Conservation (phyloP, 2,888 invertebrate species). For the Brachyptera putata region DNA sequence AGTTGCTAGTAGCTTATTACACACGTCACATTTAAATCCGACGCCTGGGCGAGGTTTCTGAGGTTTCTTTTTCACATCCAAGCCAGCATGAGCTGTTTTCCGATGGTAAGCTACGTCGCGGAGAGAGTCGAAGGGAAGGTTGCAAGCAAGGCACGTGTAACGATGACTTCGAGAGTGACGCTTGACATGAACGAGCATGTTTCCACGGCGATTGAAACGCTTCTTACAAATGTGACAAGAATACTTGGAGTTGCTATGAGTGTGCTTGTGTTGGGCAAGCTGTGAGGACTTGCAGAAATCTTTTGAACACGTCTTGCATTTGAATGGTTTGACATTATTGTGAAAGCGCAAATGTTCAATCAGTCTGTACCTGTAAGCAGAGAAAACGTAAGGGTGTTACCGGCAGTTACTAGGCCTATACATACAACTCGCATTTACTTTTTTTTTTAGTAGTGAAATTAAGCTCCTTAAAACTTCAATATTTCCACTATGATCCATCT, state of each 20-base stretch:
- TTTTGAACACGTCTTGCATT: constrained; percentile 41
- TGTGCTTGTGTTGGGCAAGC: constrained; percentile 24
- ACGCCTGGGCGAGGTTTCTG: neutral
- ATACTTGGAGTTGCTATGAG: constrained; percentile 22
- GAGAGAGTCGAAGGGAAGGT: constrained; percentile 19
- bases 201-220: constrained; percentile 25
- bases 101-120: constrained; percentile 22
- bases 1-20: constrained; percentile 30
- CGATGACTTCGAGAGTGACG: constrained; percentile 21
- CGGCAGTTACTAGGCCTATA: no score
- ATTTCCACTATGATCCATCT: no score
- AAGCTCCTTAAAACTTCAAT: no score
- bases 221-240: constrained; percentile 31
- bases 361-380: constrained; percentile 29
- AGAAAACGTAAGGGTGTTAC: no score
- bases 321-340: constrained; percentile 33
- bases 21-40: constrained; percentile 28
- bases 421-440: no score
- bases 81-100: constrained; percentile 1
- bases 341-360: constrained; percentile 43
- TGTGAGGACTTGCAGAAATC: constrained; percentile 34
- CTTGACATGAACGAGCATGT: constrained; percentile 19
- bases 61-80: neutral
- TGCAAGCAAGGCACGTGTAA: constrained; percentile 21
- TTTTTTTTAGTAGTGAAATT: no score